phyloP scores from a whole-genome alignment of 2,113 vertebrate species.

The Neodon shergylaensis region DNA sequence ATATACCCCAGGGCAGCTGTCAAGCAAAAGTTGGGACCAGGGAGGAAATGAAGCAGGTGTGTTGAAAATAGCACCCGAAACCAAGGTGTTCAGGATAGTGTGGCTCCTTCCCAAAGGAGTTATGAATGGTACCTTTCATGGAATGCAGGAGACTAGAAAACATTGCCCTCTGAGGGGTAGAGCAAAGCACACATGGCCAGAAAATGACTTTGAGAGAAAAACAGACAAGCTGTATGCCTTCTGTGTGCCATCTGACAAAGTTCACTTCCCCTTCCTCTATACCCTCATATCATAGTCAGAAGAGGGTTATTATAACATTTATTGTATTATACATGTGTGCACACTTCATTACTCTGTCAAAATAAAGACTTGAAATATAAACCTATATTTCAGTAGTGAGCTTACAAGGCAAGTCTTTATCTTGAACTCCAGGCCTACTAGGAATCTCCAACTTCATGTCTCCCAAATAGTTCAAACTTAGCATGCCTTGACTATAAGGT shows the following conservation, averaged over 20 bases:
- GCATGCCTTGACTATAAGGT: not conserved
- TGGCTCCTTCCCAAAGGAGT: not conserved
- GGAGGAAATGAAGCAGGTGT: not conserved
- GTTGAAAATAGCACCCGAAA: not conserved
- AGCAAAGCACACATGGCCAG: not conserved
- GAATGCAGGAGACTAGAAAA: not conserved
- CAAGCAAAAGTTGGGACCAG: not conserved
- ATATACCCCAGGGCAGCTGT: not conserved
- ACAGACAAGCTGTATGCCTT: rapidly evolving
- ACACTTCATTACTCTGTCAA: not conserved
- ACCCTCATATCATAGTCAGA: not conserved
- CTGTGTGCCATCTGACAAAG: not conserved
- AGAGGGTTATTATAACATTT: not conserved
- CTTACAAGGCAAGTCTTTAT: not conserved
- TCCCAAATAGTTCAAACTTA: not conserved
- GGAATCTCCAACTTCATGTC: not conserved
- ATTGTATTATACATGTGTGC: not conserved
- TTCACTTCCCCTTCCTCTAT: not conserved
- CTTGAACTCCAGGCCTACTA: not conserved
- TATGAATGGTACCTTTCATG: not conserved
- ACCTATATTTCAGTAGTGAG: not conserved
- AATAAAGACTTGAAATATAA: not conserved
- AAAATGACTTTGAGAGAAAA: not conserved
- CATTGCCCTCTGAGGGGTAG: not conserved
- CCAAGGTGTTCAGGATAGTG: not conserved